Conservation (phyloP, 2,113 vertebrate species). For the Sinosuthora webbiana region DNA sequence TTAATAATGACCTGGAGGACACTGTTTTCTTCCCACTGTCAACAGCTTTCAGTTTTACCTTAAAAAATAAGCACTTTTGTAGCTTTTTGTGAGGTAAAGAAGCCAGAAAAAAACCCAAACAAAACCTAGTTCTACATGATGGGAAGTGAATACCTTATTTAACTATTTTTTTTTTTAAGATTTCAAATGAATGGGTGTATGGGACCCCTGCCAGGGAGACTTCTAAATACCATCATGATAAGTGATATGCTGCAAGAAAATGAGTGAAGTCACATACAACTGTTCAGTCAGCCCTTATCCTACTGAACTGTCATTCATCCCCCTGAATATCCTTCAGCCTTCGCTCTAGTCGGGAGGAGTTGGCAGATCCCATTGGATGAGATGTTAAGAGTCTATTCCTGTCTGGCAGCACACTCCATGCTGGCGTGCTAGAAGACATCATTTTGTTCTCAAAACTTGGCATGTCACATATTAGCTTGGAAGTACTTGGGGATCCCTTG, state of each 20-base stretch:
- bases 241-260: slow-evolving; percentile 16
- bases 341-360: neutral
- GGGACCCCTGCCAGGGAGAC: neutral
- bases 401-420: neutral
- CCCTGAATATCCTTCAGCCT: neutral
- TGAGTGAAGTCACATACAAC: slow-evolving; percentile 20
- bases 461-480: neutral
- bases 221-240: neutral
- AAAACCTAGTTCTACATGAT: neutral
- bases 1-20: neutral
- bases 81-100: neutral
- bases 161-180: neutral
- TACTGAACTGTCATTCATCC: slow-evolving; percentile 30
- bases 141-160: neutral
- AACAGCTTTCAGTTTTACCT: neutral
- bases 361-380: neutral
- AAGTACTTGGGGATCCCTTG: neutral
- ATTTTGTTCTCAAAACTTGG: neutral
- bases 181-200: neutral
- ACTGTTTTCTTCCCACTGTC: neutral
- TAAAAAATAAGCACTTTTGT: neutral
- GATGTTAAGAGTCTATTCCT: neutral
- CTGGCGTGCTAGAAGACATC: neutral
- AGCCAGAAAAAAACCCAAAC: neutral
- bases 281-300: slow-evolving; percentile 29